A percentile compares a stretch with the other conserved stretches of the same genome.
Evolutionary conservation across 2,797 vertebrate genomes (phyloP).

Genomic region (Rhinogobio ventralis): DNA sequence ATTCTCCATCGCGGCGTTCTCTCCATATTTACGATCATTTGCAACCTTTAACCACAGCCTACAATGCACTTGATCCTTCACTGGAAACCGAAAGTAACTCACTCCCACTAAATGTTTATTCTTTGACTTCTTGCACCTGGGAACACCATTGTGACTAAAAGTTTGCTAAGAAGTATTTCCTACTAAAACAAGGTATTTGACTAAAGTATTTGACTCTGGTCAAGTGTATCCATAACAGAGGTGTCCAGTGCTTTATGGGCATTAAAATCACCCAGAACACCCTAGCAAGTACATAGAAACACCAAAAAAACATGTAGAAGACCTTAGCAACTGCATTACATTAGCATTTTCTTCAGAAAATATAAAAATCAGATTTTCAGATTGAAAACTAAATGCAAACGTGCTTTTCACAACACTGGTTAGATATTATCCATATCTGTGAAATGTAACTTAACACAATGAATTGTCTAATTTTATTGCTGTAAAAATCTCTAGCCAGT

Average conservation of each 20-base stretch:
- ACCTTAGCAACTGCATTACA: background rate
- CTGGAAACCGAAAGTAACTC: background rate
- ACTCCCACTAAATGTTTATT: no score
- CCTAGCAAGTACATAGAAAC: background rate
- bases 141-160: no score
- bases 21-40: background rate
- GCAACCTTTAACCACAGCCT: background rate
- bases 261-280: background rate
- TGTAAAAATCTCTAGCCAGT: constrained; percentile 3
- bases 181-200: background rate
- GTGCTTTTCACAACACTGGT: background rate
- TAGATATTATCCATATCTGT: background rate
- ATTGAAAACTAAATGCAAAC: background rate
- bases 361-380: background rate
- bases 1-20: background rate
- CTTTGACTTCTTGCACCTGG: no score
- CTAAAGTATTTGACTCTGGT: background rate
- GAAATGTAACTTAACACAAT: background rate
- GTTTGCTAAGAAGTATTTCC: no score
- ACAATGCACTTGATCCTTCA: background rate
- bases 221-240: no score
- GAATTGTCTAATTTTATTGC: constrained; percentile 3
- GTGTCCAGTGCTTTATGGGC: background rate
- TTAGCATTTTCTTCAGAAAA: background rate
- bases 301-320: background rate